A percentile compares a stretch with the other conserved stretches of the same genome.
Evolutionary conservation across 2,113 vertebrate species (phyloP).

Genomic region (Cheilinus undulatus): DNA sequence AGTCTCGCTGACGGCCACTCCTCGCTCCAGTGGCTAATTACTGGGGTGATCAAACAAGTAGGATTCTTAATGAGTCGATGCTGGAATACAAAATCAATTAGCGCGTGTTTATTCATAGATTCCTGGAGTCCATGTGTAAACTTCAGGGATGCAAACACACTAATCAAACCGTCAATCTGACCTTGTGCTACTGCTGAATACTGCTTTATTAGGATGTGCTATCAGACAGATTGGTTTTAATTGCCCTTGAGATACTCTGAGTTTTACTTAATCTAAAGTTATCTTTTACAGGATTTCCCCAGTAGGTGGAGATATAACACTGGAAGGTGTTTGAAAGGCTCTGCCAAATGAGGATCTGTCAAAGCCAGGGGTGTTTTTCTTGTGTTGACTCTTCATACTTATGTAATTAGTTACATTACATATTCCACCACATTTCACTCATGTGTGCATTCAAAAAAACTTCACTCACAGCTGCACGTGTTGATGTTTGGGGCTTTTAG

Average conservation of each 20-base stretch:
- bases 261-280: slow-evolving; percentile 15
- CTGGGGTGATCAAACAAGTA: slow-evolving; percentile 49
- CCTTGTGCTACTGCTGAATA: background rate
- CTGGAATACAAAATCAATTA: slow-evolving; percentile 49
- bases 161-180: slow-evolving; percentile 22
- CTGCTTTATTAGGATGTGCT: slow-evolving; percentile 15
- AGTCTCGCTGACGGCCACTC: slow-evolving; percentile 51
- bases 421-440: background rate
- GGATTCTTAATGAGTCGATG: slow-evolving; percentile 62
- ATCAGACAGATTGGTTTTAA: slow-evolving; percentile 20
- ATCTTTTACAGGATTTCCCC: slow-evolving; percentile 32
- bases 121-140: slow-evolving; percentile 9
- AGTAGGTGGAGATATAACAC: slow-evolving; percentile 71
- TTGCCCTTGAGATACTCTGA: slow-evolving; percentile 8
- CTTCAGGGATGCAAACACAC: slow-evolving; percentile 18
- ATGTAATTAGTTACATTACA: slow-evolving; percentile 19
- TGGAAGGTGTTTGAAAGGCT: slow-evolving; percentile 34
- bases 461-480: background rate
- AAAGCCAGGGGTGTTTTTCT: slow-evolving; percentile 20
- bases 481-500: slow-evolving; percentile 22
- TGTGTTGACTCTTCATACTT: slow-evolving; percentile 1
- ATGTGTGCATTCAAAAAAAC: background rate
- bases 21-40: slow-evolving; percentile 63
- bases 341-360: slow-evolving; percentile 15
- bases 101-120: slow-evolving; percentile 11